These are phyloP conservation scores for Maconellicoccus hirsutus DNA, from an alignment of 1,140 invertebrate genomes.

Conservation along the genomic window DNA sequence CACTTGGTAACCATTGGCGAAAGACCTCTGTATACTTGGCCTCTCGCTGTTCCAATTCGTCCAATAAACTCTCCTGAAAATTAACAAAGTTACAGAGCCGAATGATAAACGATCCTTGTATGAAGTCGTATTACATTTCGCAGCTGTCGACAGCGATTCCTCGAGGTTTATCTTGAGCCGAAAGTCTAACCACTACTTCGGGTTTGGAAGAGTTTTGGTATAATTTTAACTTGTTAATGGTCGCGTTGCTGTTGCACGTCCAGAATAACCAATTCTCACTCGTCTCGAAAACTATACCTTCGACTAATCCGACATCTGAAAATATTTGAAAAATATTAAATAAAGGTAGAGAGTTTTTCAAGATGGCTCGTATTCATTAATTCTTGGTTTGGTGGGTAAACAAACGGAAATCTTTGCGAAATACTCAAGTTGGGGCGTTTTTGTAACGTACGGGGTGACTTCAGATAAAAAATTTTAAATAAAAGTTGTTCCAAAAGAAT, in stretches of 20 bases:
- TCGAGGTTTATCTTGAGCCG: slow-evolving; percentile 59
- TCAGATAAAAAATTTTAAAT: too few relatives aligned
- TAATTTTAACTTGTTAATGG: slow-evolving; percentile 51
- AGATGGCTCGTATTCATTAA: too few relatives aligned
- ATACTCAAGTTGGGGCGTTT: too few relatives aligned
- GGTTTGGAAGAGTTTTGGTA: slow-evolving; percentile 36
- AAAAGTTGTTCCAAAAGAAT: too few relatives aligned
- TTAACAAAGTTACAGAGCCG: slow-evolving; percentile 24
- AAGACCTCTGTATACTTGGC: slow-evolving; percentile 61
- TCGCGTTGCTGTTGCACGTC: slow-evolving; percentile 71
- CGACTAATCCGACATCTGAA: slow-evolving; percentile 59
- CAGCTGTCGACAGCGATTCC: slow-evolving; percentile 74
- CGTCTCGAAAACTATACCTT: slow-evolving; percentile 66
- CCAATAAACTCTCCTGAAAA: slow-evolving; percentile 55
- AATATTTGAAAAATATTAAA: slow-evolving; percentile 23
- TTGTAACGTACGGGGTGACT: too few relatives aligned
- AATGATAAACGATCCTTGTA: neutral
- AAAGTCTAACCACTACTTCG: slow-evolving; percentile 53
- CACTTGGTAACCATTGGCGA: slow-evolving; percentile 47
- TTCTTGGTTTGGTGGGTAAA: too few relatives aligned
- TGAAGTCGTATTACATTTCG: slow-evolving; percentile 39
- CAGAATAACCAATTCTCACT: slow-evolving; percentile 59
- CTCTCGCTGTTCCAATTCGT: slow-evolving; percentile 66
- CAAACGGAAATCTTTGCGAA: too few relatives aligned
- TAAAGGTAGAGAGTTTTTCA: too few relatives aligned